phyloP scores from a whole-genome alignment of 2,113 vertebrate genomes.

The Marmota flaviventris region DNA sequence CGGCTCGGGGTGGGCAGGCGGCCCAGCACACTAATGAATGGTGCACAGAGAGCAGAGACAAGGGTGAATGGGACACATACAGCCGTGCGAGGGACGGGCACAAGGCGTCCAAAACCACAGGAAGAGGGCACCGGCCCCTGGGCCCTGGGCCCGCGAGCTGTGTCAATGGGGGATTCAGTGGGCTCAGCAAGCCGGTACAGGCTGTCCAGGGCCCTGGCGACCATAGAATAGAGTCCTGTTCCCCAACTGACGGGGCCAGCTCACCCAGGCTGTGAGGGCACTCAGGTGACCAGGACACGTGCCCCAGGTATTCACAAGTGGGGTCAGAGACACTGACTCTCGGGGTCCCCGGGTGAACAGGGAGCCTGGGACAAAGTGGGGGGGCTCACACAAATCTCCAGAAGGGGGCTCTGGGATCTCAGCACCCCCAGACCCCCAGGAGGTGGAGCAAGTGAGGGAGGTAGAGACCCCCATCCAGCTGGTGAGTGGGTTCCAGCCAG shows the following conservation, averaged over 20 bases:
- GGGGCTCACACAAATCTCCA: background rate
- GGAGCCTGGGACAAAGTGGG: too few relatives aligned
- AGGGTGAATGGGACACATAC: background rate
- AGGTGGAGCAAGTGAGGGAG: rapidly evolving
- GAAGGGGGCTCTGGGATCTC: background rate
- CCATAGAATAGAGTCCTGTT: background rate
- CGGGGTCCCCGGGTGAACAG: background rate
- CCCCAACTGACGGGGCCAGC: background rate
- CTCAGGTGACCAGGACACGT: rapidly evolving
- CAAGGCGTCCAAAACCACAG: background rate
- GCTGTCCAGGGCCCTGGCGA: background rate
- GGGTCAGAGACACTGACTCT: rapidly evolving
- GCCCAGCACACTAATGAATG: background rate
- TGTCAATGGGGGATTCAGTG: background rate
- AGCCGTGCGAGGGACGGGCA: background rate
- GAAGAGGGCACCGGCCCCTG: background rate
- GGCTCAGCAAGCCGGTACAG: rapidly evolving
- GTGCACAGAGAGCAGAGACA: background rate
- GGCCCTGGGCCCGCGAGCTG: background rate
- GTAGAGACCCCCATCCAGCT: rapidly evolving
- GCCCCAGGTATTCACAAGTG: background rate
- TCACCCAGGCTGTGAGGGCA: rapidly evolving
- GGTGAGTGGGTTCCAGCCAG: too few relatives aligned
- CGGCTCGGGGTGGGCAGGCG: background rate
- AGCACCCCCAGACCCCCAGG: background rate